Base-by-base conservation (phyloP, 2,888 invertebrate species). In the Barypeithes pellucidus region DNA sequence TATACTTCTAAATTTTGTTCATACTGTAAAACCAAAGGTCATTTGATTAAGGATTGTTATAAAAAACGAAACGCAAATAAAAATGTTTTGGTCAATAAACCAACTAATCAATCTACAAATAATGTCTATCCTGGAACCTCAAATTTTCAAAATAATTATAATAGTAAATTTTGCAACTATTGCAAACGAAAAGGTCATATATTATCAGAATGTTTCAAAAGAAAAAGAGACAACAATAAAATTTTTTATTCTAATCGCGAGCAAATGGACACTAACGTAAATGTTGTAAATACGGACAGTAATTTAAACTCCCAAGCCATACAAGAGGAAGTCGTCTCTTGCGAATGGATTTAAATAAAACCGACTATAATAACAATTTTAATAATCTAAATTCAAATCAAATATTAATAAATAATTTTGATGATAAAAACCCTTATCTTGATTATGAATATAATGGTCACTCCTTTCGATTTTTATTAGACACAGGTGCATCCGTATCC, bases 201-300 rank as follows among this genome's bases (percentile, higher is more conserved):
- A 7, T 1, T 16, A 16, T 14, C 43, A 14, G 75, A 75, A 57
- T 75, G 76, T 69, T 43, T 62, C 2, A 75, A 72, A 66, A 22
- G 72, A 54, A 24, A 65, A 39, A 18, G 73, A 74, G 16, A 45
- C 16, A 1, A 8, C 16, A 16, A 45, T 16, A 47, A n/a, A n/a
- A n/a, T 12, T 3, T 39, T 39, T 39, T 3, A 39, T 39, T 9
- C 39, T 1, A n/a, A 8, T 39, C 1, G 12, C 12, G 12, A 39
- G 4, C 1, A 39, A 2, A 4, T 39, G 12, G 12, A 39, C 12
- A 3, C 4, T n/a, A n/a, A n/a, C 3, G 1, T 39, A 39, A 39
- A 39, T n/a, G 1, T n/a, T 8, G n/a, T n/a, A n/a, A n/a, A n/a
- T n/a, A n/a, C n/a, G n/a, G 9, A 39, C n/a, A 9, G 12, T 12